Evolutionary conservation across 1,140 invertebrate species (phyloP), one percentile per base, ranked within the genome.

Genomic region (Pseudomyrmex concolor): DNA sequence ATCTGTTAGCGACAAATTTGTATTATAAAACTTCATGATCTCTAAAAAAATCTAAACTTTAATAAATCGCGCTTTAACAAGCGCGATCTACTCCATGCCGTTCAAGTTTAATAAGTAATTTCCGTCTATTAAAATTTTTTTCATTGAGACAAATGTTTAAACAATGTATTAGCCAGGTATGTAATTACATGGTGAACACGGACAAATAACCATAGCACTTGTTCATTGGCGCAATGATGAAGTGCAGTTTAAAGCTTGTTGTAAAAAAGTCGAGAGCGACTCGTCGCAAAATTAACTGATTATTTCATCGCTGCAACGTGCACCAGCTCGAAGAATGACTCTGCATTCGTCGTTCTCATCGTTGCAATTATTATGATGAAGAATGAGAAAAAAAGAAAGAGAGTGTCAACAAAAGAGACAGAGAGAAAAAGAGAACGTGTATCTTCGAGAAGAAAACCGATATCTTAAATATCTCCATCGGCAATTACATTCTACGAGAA

Each of bases 401-500:
- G 60, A 50, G 60, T 59, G 2, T 34, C 34, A 8, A 5, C 1
- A 22, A 19, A 34, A 34, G 34, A 25, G 25, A 15, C 48, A 12
- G 25, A 55, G 1, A 51, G 3, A 25, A n/a, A 55, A 15, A 64
- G 54, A 43, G 34, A 22, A 48, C 13, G 9, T 55, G 19, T 51
- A 64, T 70, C 64, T 43, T 59, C n/a, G 22, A 71, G 71, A 71
- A 80, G 19, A 66, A 80, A 71, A 59, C 59, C 76, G 76, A 80
- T 15, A 54, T n/a, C 76, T 80, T 80, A 60, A 80, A 71, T 78
- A 70, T 80, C 54, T 80, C 55, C 51, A 48, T 43, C 19, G 55
- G 66, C 54, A 80, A 60, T 80, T 70, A 80, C 70, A 80, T 80
- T 78, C 55, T n/a, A n/a, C 15, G n/a, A 50, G 64, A 80, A 80